Evolutionary conservation across 2,113 vertebrate species (phyloP), one percentile per base, ranked within the genome.

Genomic region (Phaethon lepturus): DNA sequence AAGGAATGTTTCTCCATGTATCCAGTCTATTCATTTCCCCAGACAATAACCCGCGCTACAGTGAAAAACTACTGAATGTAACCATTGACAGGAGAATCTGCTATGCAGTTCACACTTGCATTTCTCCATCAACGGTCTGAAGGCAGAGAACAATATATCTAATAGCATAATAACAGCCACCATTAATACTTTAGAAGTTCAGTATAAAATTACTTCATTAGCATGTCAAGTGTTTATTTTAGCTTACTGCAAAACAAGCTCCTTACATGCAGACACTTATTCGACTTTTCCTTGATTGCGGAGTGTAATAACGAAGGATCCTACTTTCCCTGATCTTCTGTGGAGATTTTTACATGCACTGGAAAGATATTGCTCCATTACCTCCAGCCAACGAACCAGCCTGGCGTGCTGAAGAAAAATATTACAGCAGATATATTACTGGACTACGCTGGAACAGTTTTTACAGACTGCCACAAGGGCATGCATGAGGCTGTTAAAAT

Each of bases 101-200:
- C 77, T 66, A 75, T 66, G 71, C 31, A 75, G 87, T 74, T 93
- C 95, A 90, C 74, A 73, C 7, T 45, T 53, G 75, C 47, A 84
- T n/a, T 64, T 80, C 82, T 94, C 86, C 53, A 63, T 66, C 64
- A 94, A 53, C 7, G 38, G 59, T 74, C 93, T 62, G 69, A 59
- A 71, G 31, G 68, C 31, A 92, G 86, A 96, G 88, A 96, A 95
- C 96, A 96, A 88, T 88, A 68, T 73, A 91, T 87, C 86, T 76
- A 96, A 90, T 77, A 95, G 71, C 60, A 75, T 83, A 95, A 96
- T 87, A 96, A 95, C 94, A 93, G 80, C 74, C 56, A 91, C 86
- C 52, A 88, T 93, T 96, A 97, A 97, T 97, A 97, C 92, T 97
- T 97, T 5, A 90, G 95, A 85, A 68, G 50, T 93, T 64, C 14